Conservation (phyloP, 2,888 invertebrate species). For the Cryptus armator region DNA sequence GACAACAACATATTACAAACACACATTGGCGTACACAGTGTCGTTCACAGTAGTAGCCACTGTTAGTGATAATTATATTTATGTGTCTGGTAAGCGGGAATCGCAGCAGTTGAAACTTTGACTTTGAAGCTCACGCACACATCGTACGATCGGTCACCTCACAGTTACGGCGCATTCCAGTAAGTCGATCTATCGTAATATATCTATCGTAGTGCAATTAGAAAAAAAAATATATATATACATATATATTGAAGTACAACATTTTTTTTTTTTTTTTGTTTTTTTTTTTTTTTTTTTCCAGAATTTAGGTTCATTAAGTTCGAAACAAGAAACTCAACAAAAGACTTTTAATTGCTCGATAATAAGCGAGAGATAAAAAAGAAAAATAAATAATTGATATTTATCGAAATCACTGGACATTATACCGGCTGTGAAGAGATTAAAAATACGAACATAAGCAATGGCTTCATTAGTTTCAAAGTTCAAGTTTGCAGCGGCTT, state of each 20-base stretch:
- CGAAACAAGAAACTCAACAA: background rate
- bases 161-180: background rate
- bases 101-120: slow-evolving; percentile 43
- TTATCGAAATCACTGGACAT: no score
- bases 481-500: slow-evolving; percentile 46
- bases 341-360: background rate
- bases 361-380: no score
- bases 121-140: slow-evolving; percentile 16
- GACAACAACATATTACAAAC: slow-evolving; percentile 16
- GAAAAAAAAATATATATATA: background rate
- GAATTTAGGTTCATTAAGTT: slow-evolving; percentile 6
- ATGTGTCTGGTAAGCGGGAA: slow-evolving; percentile 18
- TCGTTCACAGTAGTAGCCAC: background rate
- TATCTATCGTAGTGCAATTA: slow-evolving; percentile 15
- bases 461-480: slow-evolving; percentile 62
- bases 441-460: slow-evolving; percentile 11
- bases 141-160: background rate
- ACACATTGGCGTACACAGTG: background rate
- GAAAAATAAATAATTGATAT: no score
- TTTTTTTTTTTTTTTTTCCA: slow-evolving; percentile 22
- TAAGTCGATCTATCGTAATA: slow-evolving; percentile 16
- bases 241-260: background rate
- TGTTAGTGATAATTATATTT: background rate
- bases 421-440: slow-evolving; percentile 9
- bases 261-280: background rate